A percentile compares a stretch with the other conserved stretches of the same genome.
Conservation (phyloP, 2,797 vertebrate species). For the Florisuga fusca region DNA sequence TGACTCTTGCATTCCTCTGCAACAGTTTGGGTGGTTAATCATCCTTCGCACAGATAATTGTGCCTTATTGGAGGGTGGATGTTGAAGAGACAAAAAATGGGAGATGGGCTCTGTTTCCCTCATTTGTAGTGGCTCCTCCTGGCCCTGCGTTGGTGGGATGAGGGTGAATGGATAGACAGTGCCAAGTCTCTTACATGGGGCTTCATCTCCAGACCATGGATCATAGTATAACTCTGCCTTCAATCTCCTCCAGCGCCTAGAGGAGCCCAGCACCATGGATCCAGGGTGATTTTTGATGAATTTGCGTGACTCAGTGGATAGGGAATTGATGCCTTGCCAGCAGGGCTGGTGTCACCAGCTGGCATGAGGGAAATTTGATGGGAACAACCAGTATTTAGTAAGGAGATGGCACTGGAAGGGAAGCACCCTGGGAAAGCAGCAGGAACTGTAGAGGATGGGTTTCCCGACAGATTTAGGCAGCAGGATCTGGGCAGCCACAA, state of each 20-base stretch:
- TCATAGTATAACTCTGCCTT: not conserved
- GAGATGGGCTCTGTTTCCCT: not conserved
- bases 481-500: not conserved
- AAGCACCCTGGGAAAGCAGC: not conserved
- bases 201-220: not conserved
- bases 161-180: not conserved
- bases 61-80: not conserved
- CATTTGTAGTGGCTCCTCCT: not conserved
- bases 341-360: not conserved
- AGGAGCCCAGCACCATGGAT: not conserved
- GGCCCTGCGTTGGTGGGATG: not conserved
- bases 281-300: not conserved
- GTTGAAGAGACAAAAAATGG: not conserved
- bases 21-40: conserved; percentile 26
- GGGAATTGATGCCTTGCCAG: not conserved
- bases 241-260: rapidly evolving
- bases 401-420: not conserved
- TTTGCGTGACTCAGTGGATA: not conserved
- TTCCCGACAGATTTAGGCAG: not conserved
- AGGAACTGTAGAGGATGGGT: not conserved
- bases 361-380: not conserved
- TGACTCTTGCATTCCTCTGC: not conserved
- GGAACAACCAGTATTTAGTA: not conserved
- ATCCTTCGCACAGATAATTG: conserved; percentile 10
- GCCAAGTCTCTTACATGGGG: not conserved